Evolutionary conservation across 1,140 invertebrate species (phyloP).

Genomic region (Aphis craccivora): DNA sequence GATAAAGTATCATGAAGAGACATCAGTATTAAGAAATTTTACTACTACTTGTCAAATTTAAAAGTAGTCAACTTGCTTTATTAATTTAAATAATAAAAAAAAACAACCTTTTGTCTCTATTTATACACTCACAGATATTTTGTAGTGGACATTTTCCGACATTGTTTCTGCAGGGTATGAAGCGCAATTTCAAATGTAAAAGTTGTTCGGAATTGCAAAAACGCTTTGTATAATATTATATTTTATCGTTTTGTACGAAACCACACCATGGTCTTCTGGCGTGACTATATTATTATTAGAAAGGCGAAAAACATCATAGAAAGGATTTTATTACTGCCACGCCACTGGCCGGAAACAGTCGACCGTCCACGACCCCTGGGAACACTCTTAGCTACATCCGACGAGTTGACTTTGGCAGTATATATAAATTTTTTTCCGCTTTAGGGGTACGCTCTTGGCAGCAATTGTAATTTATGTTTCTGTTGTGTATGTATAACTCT

Average conservation of each 20-base stretch:
- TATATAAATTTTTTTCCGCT: neutral
- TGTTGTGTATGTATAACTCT: neutral
- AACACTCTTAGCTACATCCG: constrained; percentile 37
- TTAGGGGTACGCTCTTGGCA: constrained; percentile 5
- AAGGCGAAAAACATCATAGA: neutral
- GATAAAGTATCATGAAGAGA: too few species aligned
- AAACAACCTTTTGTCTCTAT: neutral
- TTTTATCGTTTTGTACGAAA: constrained; percentile 1
- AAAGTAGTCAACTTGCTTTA: neutral
- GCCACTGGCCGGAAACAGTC: constrained; percentile 44
- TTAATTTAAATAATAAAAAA: neutral
- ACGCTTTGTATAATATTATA: constrained; percentile 25
- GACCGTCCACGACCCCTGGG: constrained; percentile 18
- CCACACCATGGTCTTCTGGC: neutral
- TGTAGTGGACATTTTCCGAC: neutral
- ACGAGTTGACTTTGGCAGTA: constrained; percentile 41
- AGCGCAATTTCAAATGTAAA: neutral
- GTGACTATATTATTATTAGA: constrained; percentile 29
- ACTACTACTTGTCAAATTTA: neutral
- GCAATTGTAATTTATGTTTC: constrained; percentile 41
- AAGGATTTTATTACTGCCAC: constrained; percentile 32
- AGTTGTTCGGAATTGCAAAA: neutral
- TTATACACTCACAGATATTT: neutral
- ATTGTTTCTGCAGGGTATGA: neutral
- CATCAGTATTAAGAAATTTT: neutral